phyloP scores from a whole-genome alignment of 2,797 vertebrate species.

The Siniperca scherzeri region DNA sequence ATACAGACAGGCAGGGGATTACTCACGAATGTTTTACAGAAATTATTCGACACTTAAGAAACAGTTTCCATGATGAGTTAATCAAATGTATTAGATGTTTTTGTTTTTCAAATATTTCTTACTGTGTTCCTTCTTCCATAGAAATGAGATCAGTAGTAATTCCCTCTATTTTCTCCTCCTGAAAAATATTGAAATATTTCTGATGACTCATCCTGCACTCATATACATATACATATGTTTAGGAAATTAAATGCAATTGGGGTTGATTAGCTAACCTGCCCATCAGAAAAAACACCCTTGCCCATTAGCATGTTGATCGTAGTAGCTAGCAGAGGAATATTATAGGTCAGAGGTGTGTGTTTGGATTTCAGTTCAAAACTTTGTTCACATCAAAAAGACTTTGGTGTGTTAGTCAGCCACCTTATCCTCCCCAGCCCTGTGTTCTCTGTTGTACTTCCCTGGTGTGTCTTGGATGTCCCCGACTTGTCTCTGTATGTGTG shows the following conservation, averaged over 20 bases:
- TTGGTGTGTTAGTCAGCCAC: too few relatives aligned
- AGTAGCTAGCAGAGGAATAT: not conserved
- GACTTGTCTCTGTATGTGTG: too few relatives aligned
- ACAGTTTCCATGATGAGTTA: conserved; percentile 52
- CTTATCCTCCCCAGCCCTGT: too few relatives aligned
- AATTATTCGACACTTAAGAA: conserved; percentile 58
- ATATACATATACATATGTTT: not conserved
- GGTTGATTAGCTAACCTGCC: not conserved
- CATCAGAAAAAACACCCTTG: not conserved
- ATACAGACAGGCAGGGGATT: conserved; percentile 64
- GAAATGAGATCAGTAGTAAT: not conserved
- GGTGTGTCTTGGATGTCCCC: too few relatives aligned
- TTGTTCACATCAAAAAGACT: too few relatives aligned
- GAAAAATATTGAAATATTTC: too few relatives aligned
- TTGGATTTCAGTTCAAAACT: not conserved
- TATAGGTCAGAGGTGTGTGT: not conserved
- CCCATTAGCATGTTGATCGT: not conserved
- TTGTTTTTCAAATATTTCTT: not conserved
- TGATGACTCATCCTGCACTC: too few relatives aligned
- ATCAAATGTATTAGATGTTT: conserved; percentile 34
- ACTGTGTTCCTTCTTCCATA: not conserved
- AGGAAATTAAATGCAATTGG: not conserved
- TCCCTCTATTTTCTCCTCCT: too few relatives aligned
- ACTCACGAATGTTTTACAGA: conserved; percentile 62
- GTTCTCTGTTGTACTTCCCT: too few relatives aligned